Evolutionary conservation across 2,888 invertebrate genomes (phyloP).

Genomic region (Acleris literana): DNA sequence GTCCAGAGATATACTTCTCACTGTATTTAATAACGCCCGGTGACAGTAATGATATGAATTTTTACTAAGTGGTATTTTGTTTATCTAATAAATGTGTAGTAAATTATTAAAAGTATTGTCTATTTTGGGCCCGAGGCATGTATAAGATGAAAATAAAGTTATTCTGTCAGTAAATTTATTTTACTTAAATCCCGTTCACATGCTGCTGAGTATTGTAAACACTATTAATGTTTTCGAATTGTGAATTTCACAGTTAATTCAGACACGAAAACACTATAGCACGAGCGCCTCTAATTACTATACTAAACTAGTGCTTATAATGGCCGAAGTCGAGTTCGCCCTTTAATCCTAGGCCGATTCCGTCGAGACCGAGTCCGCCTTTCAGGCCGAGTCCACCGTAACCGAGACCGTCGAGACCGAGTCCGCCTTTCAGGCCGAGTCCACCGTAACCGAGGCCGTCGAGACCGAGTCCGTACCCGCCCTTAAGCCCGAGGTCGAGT

Average conservation of each 20-base stretch:
- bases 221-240: constrained; percentile 45
- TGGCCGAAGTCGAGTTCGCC: constrained; percentile 34
- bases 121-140: constrained; percentile 40
- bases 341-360: constrained; percentile 22
- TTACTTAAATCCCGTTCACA: constrained; percentile 39
- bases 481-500: constrained; percentile 39
- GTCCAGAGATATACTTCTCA: no score
- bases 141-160: constrained; percentile 39
- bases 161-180: constrained; percentile 41
- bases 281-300: constrained; percentile 33
- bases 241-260: constrained; percentile 38
- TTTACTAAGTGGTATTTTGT: constrained; percentile 40
- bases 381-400: constrained; percentile 39
- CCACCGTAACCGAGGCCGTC: constrained; percentile 39
- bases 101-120: constrained; percentile 45
- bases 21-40: no score
- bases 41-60: no score
- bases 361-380: constrained; percentile 35
- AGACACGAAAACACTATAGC: constrained; percentile 45
- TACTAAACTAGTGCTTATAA: constrained; percentile 44
- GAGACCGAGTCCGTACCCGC: constrained; percentile 40
- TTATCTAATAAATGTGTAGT: constrained; percentile 53
- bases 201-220: constrained; percentile 36
- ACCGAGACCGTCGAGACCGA: constrained; percentile 38
- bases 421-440: constrained; percentile 32